Percentiles rank a stretch among this genome's conserved stretches.
Evolutionary conservation across 1,140 invertebrate species (phyloP).

Genomic region (Megalopta genalis): DNA sequence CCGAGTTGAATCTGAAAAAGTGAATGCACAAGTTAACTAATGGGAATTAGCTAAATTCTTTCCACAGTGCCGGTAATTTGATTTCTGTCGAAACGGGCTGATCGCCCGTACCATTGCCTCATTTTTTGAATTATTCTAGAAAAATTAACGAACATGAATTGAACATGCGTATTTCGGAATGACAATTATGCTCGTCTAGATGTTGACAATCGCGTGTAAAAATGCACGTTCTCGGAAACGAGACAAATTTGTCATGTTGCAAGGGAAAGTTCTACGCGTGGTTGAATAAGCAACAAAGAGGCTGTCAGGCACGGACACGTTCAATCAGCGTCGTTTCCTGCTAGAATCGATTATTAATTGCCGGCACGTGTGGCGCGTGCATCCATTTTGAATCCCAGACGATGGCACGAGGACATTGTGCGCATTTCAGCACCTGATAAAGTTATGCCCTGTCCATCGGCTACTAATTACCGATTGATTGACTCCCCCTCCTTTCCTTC

Average conservation of each 20-base stretch:
- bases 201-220: no score
- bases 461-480: conserved; percentile 64
- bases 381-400: conserved; percentile 52
- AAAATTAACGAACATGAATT: no score
- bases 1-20: no score
- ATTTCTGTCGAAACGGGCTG: no score
- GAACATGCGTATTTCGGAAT: no score
- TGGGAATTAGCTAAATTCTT: no score
- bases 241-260: not conserved
- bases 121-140: no score
- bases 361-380: conserved; percentile 53
- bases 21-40: no score
- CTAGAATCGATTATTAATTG: conserved; percentile 62
- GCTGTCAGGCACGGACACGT: conserved; percentile 54
- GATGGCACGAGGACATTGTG: conserved; percentile 47
- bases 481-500: conserved; percentile 43
- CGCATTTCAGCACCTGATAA: conserved; percentile 56
- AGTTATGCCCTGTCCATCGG: conserved; percentile 61
- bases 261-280: conserved; percentile 39
- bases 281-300: conserved; percentile 56
- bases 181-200: no score
- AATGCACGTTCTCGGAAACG: not conserved
- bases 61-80: no score
- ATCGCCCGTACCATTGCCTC: no score
- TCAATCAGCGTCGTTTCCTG: conserved; percentile 55